These are phyloP conservation scores for Melinopterus prodromus DNA, from an alignment of 2,888 invertebrate genomes.

Conservation along the genomic window DNA sequence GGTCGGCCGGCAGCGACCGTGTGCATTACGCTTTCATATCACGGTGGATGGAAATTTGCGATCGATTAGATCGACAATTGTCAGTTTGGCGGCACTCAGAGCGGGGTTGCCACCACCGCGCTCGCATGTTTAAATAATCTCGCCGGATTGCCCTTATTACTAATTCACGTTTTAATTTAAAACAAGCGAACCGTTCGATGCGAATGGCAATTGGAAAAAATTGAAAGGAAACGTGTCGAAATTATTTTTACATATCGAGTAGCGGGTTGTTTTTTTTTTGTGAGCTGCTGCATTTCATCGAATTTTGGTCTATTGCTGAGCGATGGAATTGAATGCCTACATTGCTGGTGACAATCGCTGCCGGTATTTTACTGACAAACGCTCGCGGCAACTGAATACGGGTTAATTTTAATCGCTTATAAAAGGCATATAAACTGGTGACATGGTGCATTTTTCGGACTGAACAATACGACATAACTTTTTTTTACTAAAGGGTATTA, in stretches of 20 bases:
- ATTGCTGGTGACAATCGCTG: not conserved
- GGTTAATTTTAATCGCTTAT: not conserved
- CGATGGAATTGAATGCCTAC: not conserved
- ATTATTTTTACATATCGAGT: not conserved
- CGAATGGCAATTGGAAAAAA: slow-evolving; percentile 17
- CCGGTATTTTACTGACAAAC: not conserved
- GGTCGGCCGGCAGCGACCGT: not conserved
- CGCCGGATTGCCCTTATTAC: slow-evolving; percentile 22
- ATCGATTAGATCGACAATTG: slow-evolving; percentile 4
- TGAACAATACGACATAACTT: not conserved
- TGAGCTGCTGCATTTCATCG: not conserved
- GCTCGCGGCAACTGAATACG: not conserved
- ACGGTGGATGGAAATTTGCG: not conserved
- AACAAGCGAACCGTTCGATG: slow-evolving; percentile 18
- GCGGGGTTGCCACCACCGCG: not conserved
- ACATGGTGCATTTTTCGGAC: not conserved
- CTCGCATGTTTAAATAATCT: slow-evolving; percentile 20
- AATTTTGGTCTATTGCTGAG: not conserved
- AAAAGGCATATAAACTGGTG: not conserved
- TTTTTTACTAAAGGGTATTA: too few species aligned
- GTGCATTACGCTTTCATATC: not conserved
- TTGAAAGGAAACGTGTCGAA: slow-evolving; percentile 17
- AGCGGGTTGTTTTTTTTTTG: not conserved
- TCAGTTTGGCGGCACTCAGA: not conserved
- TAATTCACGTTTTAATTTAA: slow-evolving; percentile 24